Base-by-base conservation (phyloP, 23 tunicate genomes). In the Diplosoma virens region DNA sequence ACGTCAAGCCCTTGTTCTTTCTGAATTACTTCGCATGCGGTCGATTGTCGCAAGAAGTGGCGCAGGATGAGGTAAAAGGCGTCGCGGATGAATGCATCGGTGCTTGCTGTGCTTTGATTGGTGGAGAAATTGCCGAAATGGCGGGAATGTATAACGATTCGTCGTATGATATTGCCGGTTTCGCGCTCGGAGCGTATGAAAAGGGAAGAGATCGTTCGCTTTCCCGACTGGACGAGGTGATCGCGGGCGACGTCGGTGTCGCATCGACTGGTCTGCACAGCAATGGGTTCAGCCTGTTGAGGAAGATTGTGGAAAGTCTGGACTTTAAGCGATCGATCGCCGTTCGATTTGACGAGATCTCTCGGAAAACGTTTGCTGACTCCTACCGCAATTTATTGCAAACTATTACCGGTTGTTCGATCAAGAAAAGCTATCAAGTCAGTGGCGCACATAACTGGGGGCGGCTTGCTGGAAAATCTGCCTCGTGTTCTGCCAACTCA, bases 91-190 rank as follows among this genome's bases (percentile, higher is more conserved):
- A 74, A 2, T 89, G 96, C 48, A 52, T 32, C 3, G 67, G 18
- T 6, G 83, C 88, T 1, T 84, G 88, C 1, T 89, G 96, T 55
- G 88, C 88, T 68, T 58, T 89, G 71, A 82, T 82, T 59, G 96
- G 90, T 55, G 96, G 96, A n/a, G 96, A 89, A 70, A 89, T 88
- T 0, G 96, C 96, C 1, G 96, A 89, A 56, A 89, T 89, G 96
- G 88, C 96, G 1, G 96, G 96, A 0, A 61, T 89, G 87, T 89
- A 89, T 53, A 2, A 29, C 1, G 16, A 47, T 1, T 50, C 48
- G 0, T 6, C 41, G 1, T 89, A 67, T 71, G 96, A 89, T 36
- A 76, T 89, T 26, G 96, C 83, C n/a, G 96, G 96, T 14, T 89
- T 89, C 71, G 88, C 77, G 0, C 88, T 89, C 4, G 96, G 88